Percentiles rank a stretch among this genome's conserved stretches.
Conservation (phyloP, 1,140 invertebrate species). For the Camponotus vicinus region DNA sequence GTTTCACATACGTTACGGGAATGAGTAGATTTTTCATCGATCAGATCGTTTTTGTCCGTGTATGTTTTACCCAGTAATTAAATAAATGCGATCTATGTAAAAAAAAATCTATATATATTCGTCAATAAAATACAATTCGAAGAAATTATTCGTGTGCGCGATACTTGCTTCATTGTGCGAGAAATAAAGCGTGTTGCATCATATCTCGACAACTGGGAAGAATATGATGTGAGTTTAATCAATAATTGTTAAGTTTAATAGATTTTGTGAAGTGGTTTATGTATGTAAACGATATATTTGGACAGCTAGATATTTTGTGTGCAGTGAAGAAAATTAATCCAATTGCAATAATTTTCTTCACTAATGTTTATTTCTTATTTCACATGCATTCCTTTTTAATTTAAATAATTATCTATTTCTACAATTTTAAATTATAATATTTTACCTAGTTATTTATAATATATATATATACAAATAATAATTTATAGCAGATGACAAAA, state of each 20-base stretch:
- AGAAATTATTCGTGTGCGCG: not conserved
- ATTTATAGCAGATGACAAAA: too few species aligned
- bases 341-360: not conserved
- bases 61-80: not conserved
- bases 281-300: not conserved
- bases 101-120: not conserved
- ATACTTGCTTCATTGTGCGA: not conserved
- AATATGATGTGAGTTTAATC: not conserved
- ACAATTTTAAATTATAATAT: too few species aligned
- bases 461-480: too few species aligned
- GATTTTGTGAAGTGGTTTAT: not conserved
- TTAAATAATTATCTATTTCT: too few species aligned
- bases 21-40: not conserved
- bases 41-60: conserved; percentile 12
- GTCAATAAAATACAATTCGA: not conserved
- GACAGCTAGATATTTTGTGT: not conserved
- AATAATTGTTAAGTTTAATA: not conserved
- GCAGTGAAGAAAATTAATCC: not conserved
- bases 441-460: too few species aligned
- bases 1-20: conserved; percentile 16
- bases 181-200: not conserved
- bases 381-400: too few species aligned
- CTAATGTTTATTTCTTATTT: not conserved
- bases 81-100: not conserved
- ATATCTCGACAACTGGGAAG: not conserved